Percentiles rank a stretch among this genome's conserved stretches.
phyloP scores from a whole-genome alignment of 2,888 invertebrate species.

The Polylopha cassiicola region DNA sequence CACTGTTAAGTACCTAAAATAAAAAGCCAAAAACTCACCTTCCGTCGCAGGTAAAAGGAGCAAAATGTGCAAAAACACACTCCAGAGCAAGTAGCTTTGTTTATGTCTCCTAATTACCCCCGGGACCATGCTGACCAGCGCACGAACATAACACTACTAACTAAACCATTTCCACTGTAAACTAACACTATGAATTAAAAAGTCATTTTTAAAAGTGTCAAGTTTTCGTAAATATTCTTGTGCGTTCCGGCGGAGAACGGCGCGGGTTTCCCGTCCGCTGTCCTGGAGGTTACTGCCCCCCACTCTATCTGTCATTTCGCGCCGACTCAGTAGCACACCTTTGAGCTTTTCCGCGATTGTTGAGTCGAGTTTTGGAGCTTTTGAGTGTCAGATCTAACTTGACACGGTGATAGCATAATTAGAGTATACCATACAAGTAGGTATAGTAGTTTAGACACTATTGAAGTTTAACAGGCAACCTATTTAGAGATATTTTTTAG shows the following conservation, averaged over 20 bases:
- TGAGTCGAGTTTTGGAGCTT: slow-evolving; percentile 33
- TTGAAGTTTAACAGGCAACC: too few relatives aligned
- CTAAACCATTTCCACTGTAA: slow-evolving; percentile 8
- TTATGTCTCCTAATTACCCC: slow-evolving; percentile 63
- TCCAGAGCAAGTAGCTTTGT: slow-evolving; percentile 64
- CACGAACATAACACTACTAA: too few relatives aligned
- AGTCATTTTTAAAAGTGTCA: slow-evolving; percentile 1
- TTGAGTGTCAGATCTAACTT: slow-evolving; percentile 10
- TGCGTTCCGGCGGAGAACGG: slow-evolving; percentile 49
- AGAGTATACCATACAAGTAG: too few relatives aligned
- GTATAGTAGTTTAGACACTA: too few relatives aligned
- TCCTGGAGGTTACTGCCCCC: slow-evolving; percentile 67
- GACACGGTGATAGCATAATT: slow-evolving; percentile 20
- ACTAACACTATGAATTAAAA: background rate
- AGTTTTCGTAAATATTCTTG: slow-evolving; percentile 35
- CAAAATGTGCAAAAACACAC: slow-evolving; percentile 63
- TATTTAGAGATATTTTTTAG: too few relatives aligned
- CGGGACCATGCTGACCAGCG: slow-evolving; percentile 59
- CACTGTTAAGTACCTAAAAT: too few relatives aligned
- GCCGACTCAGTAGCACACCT: slow-evolving; percentile 64
- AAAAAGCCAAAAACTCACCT: slow-evolving; percentile 46
- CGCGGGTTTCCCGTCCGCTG: slow-evolving; percentile 58
- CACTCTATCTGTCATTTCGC: slow-evolving; percentile 65
- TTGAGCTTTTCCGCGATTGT: slow-evolving; percentile 50
- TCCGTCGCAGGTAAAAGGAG: slow-evolving; percentile 47